A percentile compares a stretch with the other conserved stretches of the same genome.
These are phyloP conservation scores for Numida meleagris DNA, from an alignment of 2,113 vertebrate species.

Conservation along the genomic window DNA sequence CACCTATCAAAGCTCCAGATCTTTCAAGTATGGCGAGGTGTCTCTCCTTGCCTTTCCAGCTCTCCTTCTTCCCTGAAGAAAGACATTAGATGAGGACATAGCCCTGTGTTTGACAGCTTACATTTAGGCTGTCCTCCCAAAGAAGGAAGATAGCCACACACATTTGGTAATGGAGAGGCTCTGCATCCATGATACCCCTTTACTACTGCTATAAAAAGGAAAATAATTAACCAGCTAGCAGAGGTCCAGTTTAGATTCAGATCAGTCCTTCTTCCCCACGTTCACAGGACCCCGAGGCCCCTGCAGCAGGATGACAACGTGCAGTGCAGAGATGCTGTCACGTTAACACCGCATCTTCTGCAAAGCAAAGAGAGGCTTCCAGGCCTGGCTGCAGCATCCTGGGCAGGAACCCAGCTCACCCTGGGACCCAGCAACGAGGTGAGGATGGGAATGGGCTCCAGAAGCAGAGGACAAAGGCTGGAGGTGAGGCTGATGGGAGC, in stretches of 20 bases:
- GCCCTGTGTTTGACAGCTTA: neutral
- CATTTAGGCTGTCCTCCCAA: neutral
- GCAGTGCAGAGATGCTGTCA: neutral
- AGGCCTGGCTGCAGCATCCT: neutral
- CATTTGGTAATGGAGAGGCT: neutral
- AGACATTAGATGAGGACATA: neutral
- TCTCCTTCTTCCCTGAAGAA: neutral
- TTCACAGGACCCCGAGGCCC: neutral
- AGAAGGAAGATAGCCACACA: neutral
- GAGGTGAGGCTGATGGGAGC: neutral
- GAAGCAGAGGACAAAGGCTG: neutral
- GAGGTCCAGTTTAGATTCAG: neutral
- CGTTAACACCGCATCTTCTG: rapidly evolving
- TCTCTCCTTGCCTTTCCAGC: neutral
- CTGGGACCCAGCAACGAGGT: neutral
- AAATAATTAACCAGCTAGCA: neutral
- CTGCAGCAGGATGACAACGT: neutral
- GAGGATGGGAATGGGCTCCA: neutral
- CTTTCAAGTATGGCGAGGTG: neutral
- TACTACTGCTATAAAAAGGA: neutral
- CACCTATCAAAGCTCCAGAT: neutral
- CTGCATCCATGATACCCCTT: neutral
- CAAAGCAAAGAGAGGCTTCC: neutral
- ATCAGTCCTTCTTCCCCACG: neutral
- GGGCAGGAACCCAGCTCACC: neutral